These are phyloP conservation scores for Argynnis bischoffii DNA, from an alignment of 2,888 invertebrate genomes.

Conservation along the genomic window DNA sequence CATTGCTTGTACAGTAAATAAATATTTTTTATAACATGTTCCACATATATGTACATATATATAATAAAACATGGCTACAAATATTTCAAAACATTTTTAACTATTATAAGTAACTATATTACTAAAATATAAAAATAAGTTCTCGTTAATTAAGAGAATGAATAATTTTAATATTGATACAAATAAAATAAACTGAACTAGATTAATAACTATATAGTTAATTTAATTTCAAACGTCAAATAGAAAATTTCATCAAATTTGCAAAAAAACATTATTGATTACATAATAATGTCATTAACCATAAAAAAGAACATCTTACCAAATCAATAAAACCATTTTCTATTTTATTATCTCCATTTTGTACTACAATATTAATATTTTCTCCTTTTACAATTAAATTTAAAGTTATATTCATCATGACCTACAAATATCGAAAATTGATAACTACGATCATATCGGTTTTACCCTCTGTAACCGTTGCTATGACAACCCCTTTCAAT, in stretches of 20 bases:
- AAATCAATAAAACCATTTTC: slow-evolving; percentile 59
- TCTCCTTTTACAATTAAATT: slow-evolving; percentile 54
- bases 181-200: too few relatives aligned
- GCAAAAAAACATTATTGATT: neutral
- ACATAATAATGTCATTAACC: slow-evolving; percentile 4
- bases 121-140: too few relatives aligned
- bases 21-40: too few relatives aligned
- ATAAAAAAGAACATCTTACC: slow-evolving; percentile 51
- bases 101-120: too few relatives aligned
- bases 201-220: too few relatives aligned
- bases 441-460: slow-evolving; percentile 63
- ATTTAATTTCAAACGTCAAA: too few relatives aligned
- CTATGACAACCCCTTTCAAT: slow-evolving; percentile 64
- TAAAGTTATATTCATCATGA: slow-evolving; percentile 59
- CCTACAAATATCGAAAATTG: slow-evolving; percentile 75
- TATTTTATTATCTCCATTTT: slow-evolving; percentile 42
- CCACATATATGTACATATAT: too few relatives aligned
- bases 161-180: too few relatives aligned
- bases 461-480: slow-evolving; percentile 69
- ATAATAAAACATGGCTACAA: too few relatives aligned
- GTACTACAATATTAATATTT: slow-evolving; percentile 48
- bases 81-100: too few relatives aligned
- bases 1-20: too few relatives aligned
- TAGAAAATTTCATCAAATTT: neutral
- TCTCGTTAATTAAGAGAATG: too few relatives aligned